Percentiles rank a stretch among this genome's conserved stretches.
These are phyloP conservation scores for Cerastis rubricosa DNA, from an alignment of 2,888 invertebrate genomes.

Conservation along the genomic window DNA sequence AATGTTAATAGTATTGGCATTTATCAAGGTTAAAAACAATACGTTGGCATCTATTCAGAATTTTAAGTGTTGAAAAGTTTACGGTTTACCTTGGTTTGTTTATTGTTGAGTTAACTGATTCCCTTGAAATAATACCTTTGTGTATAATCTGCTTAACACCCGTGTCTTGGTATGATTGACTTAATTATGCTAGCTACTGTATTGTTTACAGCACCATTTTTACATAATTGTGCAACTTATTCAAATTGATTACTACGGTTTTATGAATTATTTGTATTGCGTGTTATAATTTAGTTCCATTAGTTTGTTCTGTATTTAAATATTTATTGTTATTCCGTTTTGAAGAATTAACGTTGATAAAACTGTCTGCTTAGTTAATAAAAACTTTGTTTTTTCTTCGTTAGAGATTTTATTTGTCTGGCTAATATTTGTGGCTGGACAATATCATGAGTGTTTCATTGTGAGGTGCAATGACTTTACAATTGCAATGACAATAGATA, in stretches of 20 bases:
- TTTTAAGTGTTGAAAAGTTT: slow-evolving; percentile 60
- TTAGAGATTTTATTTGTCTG: slow-evolving; percentile 13
- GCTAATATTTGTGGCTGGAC: slow-evolving; percentile 27
- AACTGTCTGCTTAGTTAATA: slow-evolving; percentile 1
- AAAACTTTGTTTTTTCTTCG: slow-evolving; percentile 13
- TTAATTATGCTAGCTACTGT: slow-evolving; percentile 5
- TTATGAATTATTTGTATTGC: slow-evolving; percentile 29
- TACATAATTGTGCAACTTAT: slow-evolving; percentile 31
- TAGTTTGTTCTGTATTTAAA: not conserved
- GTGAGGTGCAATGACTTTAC: slow-evolving; percentile 36
- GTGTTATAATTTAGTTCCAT: slow-evolving; percentile 6
- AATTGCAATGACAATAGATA: slow-evolving; percentile 43
- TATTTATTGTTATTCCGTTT: slow-evolving; percentile 13
- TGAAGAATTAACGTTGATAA: not conserved
- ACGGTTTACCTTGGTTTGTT: slow-evolving; percentile 35
- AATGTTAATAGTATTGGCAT: slow-evolving; percentile 50
- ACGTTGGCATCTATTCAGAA: slow-evolving; percentile 60
- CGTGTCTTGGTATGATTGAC: slow-evolving; percentile 16
- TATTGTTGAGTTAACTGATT: slow-evolving; percentile 28
- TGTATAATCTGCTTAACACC: slow-evolving; percentile 11
- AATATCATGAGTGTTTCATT: slow-evolving; percentile 15
- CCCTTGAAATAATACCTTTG: slow-evolving; percentile 24
- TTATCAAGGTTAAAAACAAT: slow-evolving; percentile 58
- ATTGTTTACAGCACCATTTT: slow-evolving; percentile 13
- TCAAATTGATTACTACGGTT: slow-evolving; percentile 31